phyloP scores from a whole-genome alignment of 1,140 invertebrate species.

The Holotrichia oblita region DNA sequence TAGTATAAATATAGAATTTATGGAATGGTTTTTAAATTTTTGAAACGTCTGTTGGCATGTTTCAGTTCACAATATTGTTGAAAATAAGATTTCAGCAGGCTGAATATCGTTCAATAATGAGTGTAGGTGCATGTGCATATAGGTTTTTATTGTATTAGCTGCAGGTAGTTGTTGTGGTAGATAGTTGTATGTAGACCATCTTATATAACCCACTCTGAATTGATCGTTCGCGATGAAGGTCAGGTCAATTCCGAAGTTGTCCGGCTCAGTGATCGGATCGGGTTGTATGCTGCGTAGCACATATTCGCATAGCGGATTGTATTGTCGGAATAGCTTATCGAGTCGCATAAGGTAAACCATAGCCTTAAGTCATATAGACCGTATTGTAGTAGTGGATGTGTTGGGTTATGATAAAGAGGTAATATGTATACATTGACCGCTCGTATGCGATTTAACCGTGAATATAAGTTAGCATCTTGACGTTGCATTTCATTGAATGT shows the following conservation, averaged over 20 bases:
- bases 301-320: constrained; percentile 19
- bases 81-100: neutral
- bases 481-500: constrained; percentile 6
- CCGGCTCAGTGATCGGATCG: constrained; percentile 18
- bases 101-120: no score
- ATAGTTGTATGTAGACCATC: constrained; percentile 18
- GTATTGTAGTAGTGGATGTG: neutral
- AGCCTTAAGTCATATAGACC: neutral
- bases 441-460: neutral
- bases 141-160: neutral
- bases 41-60: no score
- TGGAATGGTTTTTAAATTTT: no score
- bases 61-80: neutral
- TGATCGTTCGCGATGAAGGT: constrained; percentile 26
- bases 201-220: constrained; percentile 35
- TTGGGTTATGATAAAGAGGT: neutral
- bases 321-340: constrained; percentile 25
- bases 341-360: constrained; percentile 15
- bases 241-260: constrained; percentile 31
- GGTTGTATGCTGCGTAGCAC: neutral
- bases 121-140: neutral
- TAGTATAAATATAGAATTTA: no score
- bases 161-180: neutral
- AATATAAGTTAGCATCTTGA: neutral
- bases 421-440: neutral